Conservation (phyloP, 2,888 invertebrate species). For the Vesta saturnalis region DNA sequence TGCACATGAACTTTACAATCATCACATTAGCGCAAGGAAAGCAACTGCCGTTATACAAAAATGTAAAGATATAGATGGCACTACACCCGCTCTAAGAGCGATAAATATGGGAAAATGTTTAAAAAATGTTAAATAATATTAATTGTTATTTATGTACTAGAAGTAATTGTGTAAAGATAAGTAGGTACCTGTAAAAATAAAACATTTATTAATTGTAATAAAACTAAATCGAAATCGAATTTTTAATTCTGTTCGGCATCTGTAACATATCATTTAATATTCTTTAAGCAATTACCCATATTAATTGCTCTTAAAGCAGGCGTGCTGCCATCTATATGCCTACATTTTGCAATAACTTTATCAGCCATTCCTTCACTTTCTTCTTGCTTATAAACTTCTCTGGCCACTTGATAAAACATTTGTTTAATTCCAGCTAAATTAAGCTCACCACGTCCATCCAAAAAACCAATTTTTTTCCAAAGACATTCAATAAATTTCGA, state of each 20-base stretch:
- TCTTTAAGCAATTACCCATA: conserved; percentile 12
- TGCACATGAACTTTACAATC: not conserved
- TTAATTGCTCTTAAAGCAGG: conserved; percentile 2
- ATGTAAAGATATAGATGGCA: conserved; percentile 1
- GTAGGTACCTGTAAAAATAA: too few relatives aligned
- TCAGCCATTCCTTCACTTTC: not conserved
- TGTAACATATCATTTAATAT: too few relatives aligned
- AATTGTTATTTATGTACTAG: not conserved
- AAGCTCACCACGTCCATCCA: not conserved
- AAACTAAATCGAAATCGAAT: too few relatives aligned
- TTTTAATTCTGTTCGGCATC: too few relatives aligned
- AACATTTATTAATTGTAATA: too few relatives aligned
- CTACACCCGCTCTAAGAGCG: conserved; percentile 4
- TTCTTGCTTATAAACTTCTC: not conserved
- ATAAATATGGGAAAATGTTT: conserved; percentile 14
- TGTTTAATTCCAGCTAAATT: not conserved
- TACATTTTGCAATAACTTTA: not conserved
- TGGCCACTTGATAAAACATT: not conserved
- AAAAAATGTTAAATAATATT: not conserved
- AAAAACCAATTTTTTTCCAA: conserved; percentile 8
- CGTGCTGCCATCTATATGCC: not conserved
- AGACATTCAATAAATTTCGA: conserved; percentile 5
- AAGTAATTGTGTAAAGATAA: not conserved
- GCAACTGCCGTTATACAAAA: not conserved
- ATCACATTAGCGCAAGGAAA: not conserved